Evolutionary conservation across 2,797 vertebrate genomes (phyloP).

Genomic region (Epinephelus coioides): DNA sequence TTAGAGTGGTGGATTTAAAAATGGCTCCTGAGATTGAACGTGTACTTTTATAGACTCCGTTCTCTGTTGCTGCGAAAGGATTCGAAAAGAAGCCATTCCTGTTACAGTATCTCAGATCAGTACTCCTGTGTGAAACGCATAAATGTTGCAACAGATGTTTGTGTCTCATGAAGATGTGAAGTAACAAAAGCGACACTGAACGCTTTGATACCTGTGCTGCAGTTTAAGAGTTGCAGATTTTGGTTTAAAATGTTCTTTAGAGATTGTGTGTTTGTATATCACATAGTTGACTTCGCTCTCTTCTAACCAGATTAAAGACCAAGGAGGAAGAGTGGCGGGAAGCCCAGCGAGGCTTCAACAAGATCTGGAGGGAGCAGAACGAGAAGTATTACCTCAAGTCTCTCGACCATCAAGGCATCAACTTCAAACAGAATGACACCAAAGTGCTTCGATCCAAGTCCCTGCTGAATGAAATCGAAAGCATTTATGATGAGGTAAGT

Average conservation of each 20-base stretch:
- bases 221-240: neutral
- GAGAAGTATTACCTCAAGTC: constrained; percentile 99
- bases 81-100: neutral
- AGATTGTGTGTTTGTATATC: neutral
- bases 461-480: constrained; percentile 97
- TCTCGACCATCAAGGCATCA: constrained; percentile 99
- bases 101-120: neutral
- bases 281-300: constrained; percentile 3
- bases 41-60: neutral
- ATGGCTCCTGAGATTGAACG: constrained; percentile 14
- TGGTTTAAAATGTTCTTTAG: neutral
- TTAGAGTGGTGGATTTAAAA: constrained; percentile 21
- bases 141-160: neutral
- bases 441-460: constrained; percentile 99
- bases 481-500: constrained; percentile 96
- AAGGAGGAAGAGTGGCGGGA: constrained; percentile 99
- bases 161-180: neutral
- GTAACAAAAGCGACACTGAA: neutral
- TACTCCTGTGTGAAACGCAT: neutral
- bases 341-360: constrained; percentile 98
- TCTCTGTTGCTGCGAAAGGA: neutral
- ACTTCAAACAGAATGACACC: constrained; percentile 99
- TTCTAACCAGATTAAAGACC: constrained; percentile 92
- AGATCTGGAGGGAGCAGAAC: constrained; percentile 99
- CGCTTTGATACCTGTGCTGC: neutral